Base-by-base conservation (phyloP, 2,113 vertebrate genomes). In the Tautogolabrus adspersus region DNA sequence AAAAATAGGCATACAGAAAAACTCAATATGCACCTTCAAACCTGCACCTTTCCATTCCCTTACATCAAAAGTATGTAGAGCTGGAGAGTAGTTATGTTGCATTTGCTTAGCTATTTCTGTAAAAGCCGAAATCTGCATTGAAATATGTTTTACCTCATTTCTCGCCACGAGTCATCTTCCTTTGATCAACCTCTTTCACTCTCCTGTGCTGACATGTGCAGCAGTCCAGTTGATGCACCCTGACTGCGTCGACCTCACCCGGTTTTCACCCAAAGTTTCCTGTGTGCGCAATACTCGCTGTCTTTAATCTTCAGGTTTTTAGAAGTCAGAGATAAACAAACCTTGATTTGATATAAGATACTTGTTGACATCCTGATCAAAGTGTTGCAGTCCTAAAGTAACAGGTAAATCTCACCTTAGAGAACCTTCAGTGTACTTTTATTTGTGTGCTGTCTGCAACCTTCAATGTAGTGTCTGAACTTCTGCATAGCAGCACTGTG, bases 171-270 rank as follows among this genome's bases (percentile, higher is more conserved):
- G 44, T 37, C 47, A 62, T 60, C 52, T 47, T 71, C 57, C 58
- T 77, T 77, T 75, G 61, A 69, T 85, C 85, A 78, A 12, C 42
- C 18, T 52, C 47, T 49, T 19, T 18, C 7, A 49, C 47, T 49
- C 21, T 57, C 64, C 62, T 38, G 44, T 54, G 18, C 68, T 59
- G 51, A 66, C 47, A 19, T 49, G 18, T 49, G 47, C 47, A 49
- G 47, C 47, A 5, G 47, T 49, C 47, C 58, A 55, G 66, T 15
- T 21, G 44, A 82, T 72, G 47, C 56, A 65, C 42, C 10, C 63
- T 3, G 2, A 70, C 77, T 49, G 38, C 15, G 6, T 64, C 61
- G 60, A 67, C 59, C 38, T 18, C 8, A 34, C n/a, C 83, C 67
- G 60, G 52, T 15, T 15, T 49, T 49, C 47, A 19, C 47, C 16